A percentile compares a stretch with the other conserved stretches of the same genome.
These are phyloP conservation scores for Patiria pectinifera DNA, from an alignment of 53 echinoderm and acorn worm species.

Conservation along the genomic window DNA sequence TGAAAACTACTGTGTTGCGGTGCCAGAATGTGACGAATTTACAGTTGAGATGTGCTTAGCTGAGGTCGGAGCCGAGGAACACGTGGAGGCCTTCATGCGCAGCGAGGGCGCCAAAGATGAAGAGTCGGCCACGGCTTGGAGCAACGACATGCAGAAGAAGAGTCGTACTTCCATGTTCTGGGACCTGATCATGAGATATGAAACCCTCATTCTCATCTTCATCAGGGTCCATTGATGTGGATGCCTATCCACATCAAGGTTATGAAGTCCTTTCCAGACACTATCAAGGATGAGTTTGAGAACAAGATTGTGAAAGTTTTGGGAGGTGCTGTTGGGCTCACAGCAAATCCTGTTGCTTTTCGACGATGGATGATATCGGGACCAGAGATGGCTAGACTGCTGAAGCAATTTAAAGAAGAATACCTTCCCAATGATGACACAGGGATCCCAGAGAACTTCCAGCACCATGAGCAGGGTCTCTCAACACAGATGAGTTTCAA, in stretches of 20 bases:
- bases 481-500: slow-evolving; percentile 39
- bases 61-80: slow-evolving; percentile 34
- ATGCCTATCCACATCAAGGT: slow-evolving; percentile 49
- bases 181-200: slow-evolving; percentile 37
- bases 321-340: slow-evolving; percentile 41
- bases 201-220: slow-evolving; percentile 60
- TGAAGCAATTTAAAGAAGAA: no score
- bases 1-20: slow-evolving; percentile 43
- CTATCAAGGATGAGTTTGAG: slow-evolving; percentile 67
- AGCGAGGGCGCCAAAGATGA: slow-evolving; percentile 30
- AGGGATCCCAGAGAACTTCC: no score
- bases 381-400: slow-evolving; percentile 39
- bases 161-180: slow-evolving; percentile 64
- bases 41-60: neutral
- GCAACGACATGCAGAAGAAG: slow-evolving; percentile 51
- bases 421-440: neutral
- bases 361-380: slow-evolving; percentile 50
- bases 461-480: slow-evolving; percentile 61
- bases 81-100: slow-evolving; percentile 28
- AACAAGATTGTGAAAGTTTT: slow-evolving; percentile 48
- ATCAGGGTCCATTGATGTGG: slow-evolving; percentile 42
- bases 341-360: slow-evolving; percentile 45
- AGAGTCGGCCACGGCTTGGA: slow-evolving; percentile 36
- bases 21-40: slow-evolving; percentile 38
- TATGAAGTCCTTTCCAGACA: slow-evolving; percentile 58